These are phyloP conservation scores for Iguana delicatissima DNA, from an alignment of 2,797 vertebrate genomes.

Conservation along the genomic window DNA sequence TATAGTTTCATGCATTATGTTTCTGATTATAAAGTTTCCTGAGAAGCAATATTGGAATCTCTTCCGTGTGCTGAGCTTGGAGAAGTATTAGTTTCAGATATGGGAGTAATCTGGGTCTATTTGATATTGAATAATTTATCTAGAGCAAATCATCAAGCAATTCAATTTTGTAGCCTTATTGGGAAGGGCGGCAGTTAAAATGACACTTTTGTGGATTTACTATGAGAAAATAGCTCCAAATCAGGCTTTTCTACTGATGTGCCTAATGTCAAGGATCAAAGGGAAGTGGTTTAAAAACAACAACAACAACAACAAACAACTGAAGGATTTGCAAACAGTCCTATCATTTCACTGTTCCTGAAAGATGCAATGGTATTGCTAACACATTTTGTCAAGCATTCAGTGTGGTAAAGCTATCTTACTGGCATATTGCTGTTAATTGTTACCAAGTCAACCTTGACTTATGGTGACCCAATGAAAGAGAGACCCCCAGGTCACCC, in stretches of 20 bases:
- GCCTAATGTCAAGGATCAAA: background rate
- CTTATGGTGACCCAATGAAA: too few species aligned
- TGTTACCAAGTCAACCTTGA: too few species aligned
- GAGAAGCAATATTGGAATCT: slow-evolving; percentile 10
- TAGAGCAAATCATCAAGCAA: slow-evolving; percentile 18
- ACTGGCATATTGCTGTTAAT: background rate
- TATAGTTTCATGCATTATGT: background rate
- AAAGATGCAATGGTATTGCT: background rate
- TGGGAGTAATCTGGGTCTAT: background rate
- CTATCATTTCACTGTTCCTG: background rate
- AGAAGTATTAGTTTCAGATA: slow-evolving; percentile 1
- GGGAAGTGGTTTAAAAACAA: background rate
- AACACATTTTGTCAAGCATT: background rate
- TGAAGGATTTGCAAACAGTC: background rate
- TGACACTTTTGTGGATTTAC: slow-evolving; percentile 15
- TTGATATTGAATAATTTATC: slow-evolving; percentile 43
- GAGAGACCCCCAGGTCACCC: too few species aligned
- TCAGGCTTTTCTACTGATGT: background rate
- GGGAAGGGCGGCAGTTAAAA: slow-evolving; percentile 4
- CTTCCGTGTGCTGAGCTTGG: background rate
- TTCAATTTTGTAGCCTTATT: slow-evolving; percentile 10
- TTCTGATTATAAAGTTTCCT: slow-evolving; percentile 4
- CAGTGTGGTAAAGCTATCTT: background rate
- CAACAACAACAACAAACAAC: too few species aligned
- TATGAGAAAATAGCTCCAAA: background rate